Evolutionary conservation across 2,888 invertebrate genomes (phyloP), one percentile per base, ranked within the genome.

Genomic region (Netelia fuscicornis): DNA sequence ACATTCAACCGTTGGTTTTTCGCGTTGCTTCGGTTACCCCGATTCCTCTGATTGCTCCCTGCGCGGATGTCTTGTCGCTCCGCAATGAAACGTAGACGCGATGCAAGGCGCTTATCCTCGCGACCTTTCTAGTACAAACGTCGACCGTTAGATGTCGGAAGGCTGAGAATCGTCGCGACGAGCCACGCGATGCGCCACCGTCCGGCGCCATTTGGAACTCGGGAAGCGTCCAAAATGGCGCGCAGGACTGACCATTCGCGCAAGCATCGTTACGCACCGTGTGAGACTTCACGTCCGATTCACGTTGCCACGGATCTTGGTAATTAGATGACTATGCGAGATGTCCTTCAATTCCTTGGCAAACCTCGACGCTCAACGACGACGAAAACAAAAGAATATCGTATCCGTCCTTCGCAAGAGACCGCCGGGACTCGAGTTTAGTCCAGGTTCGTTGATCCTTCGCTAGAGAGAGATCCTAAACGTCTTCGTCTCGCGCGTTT

Each of bases 1-100:
- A 90, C 87, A 88, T 90, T 86, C 86, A 84, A 83, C 81, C 89
- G 44, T 64, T 74, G 76, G 13, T n/a, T 13, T 56, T 64, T 65
- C n/a, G 71, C 64, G 54, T 9, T 23, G 62, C 20, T 23, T 52
- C 42, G 37, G 37, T 30, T 44, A 11, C 13, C 44, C 17, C 68
- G 17, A 25, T 30, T 11, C 72, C 23, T 8, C n/a, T 37, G 42
- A 11, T 65, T 52, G 42, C 23, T 37, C 5, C 42, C 13, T 67
- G 5, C 58, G 23, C 11, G 17, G 6, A 6, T 3, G 6, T 5
- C 6, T 37, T 37, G 37, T 37, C 37, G 1, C 37, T 5, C 37
- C 6, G 3, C 37, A 37, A 37, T 6, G 37, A 37, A 37, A 37
- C 37, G 37, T 37, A 3, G 37, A 37, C 30, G 30, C 3, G 30